A percentile compares a stretch with the other conserved stretches of the same genome.
Conservation (phyloP, 2,113 vertebrate genomes). For the Pseudorhombus dupliciocellatus region DNA sequence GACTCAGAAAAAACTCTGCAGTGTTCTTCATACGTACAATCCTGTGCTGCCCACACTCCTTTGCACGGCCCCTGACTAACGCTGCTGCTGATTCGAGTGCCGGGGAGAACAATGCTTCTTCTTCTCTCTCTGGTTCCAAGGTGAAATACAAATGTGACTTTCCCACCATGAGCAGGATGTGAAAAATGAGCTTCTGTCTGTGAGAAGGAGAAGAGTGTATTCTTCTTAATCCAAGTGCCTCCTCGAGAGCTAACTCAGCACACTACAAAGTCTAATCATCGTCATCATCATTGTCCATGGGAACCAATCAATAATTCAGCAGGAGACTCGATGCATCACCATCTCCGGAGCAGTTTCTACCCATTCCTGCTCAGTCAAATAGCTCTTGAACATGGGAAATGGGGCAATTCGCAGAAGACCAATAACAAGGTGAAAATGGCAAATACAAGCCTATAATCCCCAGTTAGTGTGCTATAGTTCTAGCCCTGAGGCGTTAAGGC, state of each 20-base stretch:
- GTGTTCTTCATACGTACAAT: too few relatives aligned
- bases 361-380: constrained; percentile 37
- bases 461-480: constrained; percentile 68
- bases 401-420: constrained; percentile 60
- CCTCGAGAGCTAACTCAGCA: constrained; percentile 57
- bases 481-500: constrained; percentile 58
- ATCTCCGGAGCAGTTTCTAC: constrained; percentile 52
- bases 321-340: constrained; percentile 63
- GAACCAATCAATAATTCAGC: constrained; percentile 79
- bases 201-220: constrained; percentile 24
- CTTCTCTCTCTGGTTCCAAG: background rate
- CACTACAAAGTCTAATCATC: constrained; percentile 66
- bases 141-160: background rate
- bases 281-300: constrained; percentile 63
- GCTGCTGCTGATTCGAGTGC: too few relatives aligned
- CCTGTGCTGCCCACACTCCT: too few relatives aligned
- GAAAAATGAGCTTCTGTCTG: constrained; percentile 12
- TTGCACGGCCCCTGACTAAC: too few relatives aligned
- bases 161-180: background rate
- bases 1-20: too few relatives aligned
- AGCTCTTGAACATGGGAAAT: constrained; percentile 61
- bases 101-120: background rate
- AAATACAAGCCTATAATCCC: constrained; percentile 76
- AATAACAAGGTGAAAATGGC: constrained; percentile 72
- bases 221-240: constrained; percentile 71